A percentile compares a stretch with the other conserved stretches of the same genome.
phyloP scores from a whole-genome alignment of 2,888 invertebrate species.

The Amphimallon solstitiale region DNA sequence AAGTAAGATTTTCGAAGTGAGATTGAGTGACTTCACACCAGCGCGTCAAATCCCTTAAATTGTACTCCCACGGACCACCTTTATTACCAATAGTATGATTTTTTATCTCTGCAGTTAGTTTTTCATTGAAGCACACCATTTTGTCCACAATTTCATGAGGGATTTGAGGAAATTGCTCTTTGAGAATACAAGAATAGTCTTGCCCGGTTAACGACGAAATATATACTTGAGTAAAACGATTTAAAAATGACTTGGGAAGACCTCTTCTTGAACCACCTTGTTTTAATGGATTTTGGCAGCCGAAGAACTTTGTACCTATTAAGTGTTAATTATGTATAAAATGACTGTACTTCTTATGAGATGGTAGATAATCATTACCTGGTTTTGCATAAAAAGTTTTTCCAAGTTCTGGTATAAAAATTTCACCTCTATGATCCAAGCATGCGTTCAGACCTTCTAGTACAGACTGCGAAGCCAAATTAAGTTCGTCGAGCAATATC shows the following conservation, averaged over 20 bases:
- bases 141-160: constrained; percentile 70
- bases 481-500: constrained; percentile 97
- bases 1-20: constrained; percentile 53
- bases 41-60: constrained; percentile 91
- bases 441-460: constrained; percentile 98
- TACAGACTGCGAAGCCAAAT: constrained; percentile 98
- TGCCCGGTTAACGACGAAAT: constrained; percentile 71
- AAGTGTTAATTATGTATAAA: constrained; percentile 12
- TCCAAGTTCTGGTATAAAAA: constrained; percentile 94
- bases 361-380: constrained; percentile 44
- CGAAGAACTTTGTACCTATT: constrained; percentile 86
- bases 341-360: background rate
- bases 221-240: constrained; percentile 94
- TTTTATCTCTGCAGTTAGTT: constrained; percentile 72
- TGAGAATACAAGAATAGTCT: constrained; percentile 76
- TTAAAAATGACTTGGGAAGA: constrained; percentile 95
- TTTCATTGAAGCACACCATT: constrained; percentile 84
- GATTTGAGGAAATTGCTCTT: constrained; percentile 72
- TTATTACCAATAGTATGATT: constrained; percentile 78
- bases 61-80: constrained; percentile 97
- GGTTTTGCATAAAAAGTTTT: constrained; percentile 81
- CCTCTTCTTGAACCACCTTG: constrained; percentile 97
- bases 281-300: constrained; percentile 95
- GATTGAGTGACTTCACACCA: constrained; percentile 85
- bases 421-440: constrained; percentile 95